phyloP scores from a whole-genome alignment of 1,140 invertebrate species.

The Eueides isabella region DNA sequence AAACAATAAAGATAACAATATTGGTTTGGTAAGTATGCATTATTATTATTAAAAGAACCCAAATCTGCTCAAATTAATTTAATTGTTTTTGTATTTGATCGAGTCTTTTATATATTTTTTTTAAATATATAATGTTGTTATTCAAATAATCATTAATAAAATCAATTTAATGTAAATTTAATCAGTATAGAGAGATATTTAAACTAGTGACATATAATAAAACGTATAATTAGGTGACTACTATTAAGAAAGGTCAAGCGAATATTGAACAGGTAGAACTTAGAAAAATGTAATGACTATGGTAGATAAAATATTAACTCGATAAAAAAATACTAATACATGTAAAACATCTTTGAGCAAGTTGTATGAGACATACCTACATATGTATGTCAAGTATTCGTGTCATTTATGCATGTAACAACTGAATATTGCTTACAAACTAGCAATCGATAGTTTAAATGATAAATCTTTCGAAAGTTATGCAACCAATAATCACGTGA shows the following conservation, averaged over 20 bases:
- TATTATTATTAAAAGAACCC: too few relatives aligned
- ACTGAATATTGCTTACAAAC: slow-evolving; percentile 59
- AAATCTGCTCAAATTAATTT: too few relatives aligned
- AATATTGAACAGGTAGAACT: slow-evolving; percentile 25
- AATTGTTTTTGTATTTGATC: background rate
- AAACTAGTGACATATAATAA: slow-evolving; percentile 35
- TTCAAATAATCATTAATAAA: background rate
- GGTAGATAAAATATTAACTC: slow-evolving; percentile 8
- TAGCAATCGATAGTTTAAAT: slow-evolving; percentile 63
- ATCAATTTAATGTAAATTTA: slow-evolving; percentile 25
- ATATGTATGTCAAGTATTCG: slow-evolving; percentile 55
- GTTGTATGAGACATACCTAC: slow-evolving; percentile 13
- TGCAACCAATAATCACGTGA: slow-evolving; percentile 56
- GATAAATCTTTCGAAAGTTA: slow-evolving; percentile 62
- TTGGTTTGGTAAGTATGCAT: too few relatives aligned
- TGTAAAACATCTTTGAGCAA: background rate
- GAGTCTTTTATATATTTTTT: background rate
- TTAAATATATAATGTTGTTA: background rate
- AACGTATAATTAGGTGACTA: slow-evolving; percentile 34
- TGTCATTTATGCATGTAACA: slow-evolving; percentile 63
- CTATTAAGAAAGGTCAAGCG: slow-evolving; percentile 34
- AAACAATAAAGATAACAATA: too few relatives aligned
- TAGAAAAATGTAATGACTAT: slow-evolving; percentile 16
- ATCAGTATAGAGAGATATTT: slow-evolving; percentile 23
- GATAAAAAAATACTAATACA: slow-evolving; percentile 3